A percentile compares a stretch with the other conserved stretches of the same genome.
phyloP scores from a whole-genome alignment of 2,888 invertebrate genomes.

The Lacanobia oleracea region DNA sequence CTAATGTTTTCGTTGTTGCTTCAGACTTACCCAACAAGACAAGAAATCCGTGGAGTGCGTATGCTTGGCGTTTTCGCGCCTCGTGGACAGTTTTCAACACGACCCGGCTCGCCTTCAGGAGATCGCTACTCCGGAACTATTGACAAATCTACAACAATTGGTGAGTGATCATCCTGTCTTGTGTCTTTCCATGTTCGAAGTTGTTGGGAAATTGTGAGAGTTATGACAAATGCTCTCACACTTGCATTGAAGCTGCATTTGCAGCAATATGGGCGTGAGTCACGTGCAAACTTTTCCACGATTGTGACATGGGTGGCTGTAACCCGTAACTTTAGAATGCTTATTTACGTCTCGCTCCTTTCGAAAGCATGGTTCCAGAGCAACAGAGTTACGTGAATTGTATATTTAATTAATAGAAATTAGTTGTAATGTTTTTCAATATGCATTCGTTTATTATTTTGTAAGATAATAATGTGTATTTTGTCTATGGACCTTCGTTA shows the following conservation, averaged over 20 bases:
- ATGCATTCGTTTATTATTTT: too few species aligned
- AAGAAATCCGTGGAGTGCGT: constrained; percentile 99
- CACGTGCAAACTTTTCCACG: too few species aligned
- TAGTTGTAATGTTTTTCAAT: too few species aligned
- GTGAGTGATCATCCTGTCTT: constrained; percentile 83
- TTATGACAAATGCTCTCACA: background rate
- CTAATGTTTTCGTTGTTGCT: constrained; percentile 9
- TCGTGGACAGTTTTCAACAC: constrained; percentile 98
- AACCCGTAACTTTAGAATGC: too few species aligned
- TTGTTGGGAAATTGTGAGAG: background rate
- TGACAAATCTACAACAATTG: constrained; percentile 98
- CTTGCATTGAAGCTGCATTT: background rate
- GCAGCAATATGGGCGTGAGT: too few species aligned
- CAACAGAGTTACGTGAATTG: too few species aligned
- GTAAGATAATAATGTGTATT: too few species aligned
- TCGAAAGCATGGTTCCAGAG: background rate
- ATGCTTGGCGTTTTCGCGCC: constrained; percentile 98
- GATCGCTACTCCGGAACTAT: constrained; percentile 97
- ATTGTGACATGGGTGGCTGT: too few species aligned
- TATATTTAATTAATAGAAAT: background rate
- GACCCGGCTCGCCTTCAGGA: constrained; percentile 97
- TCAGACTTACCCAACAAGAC: constrained; percentile 95
- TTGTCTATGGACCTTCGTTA: too few species aligned
- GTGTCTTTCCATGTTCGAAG: background rate
- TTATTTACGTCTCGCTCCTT: background rate